Base-by-base conservation (phyloP, 2,797 vertebrate genomes). In the Pseudochaenichthys georgianus region DNA sequence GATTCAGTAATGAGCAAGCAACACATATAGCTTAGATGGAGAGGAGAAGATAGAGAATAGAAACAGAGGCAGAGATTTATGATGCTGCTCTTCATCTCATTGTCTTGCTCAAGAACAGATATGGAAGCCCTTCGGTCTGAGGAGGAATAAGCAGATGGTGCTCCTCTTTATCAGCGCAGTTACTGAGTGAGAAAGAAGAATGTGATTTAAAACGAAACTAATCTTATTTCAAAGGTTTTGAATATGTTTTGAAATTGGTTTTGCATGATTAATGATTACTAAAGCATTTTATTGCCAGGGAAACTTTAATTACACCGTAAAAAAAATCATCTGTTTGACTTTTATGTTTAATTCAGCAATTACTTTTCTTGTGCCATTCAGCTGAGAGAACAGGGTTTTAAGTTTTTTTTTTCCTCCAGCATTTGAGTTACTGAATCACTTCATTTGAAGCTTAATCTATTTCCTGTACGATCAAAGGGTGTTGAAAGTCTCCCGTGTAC, bases 1-100 rank as follows among this genome's bases (percentile, higher is more conserved):
- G 72, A 89, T 81, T 79, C 53, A 34, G 80, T 92, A 93, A 93
- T 87, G 92, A 94, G 87, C 70, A 52, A 84, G 81, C 67, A 63
- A 72, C 77, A 72, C 85, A 83, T 41, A 3, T 3, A 28, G 0
- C 23, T 28, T 28, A 28, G 85, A 85, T 62, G 79, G 71, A 80
- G 83, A 75, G 54, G 51, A 64, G 69, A 73, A 83, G 83, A 88
- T 58, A 47, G 73, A 78, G 43, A 74, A 71, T 58, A 53, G 80
- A 86, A 89, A 80, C 80, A 88, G 23, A 28, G 23, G 23, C 85
- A 86, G 76, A 88, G 91, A 93, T 80, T 87, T 86, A 93, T 91
- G 88, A 84, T 73, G 80, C 70, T 73, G 72, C 84, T 82, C 60
- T 71, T 82, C 70, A 69, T 91, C 83, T 88, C 72, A 75, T 92